A percentile compares a stretch with the other conserved stretches of the same genome.
Evolutionary conservation across 2,888 invertebrate species (phyloP).

Genomic region (Melanostoma mellinum): DNA sequence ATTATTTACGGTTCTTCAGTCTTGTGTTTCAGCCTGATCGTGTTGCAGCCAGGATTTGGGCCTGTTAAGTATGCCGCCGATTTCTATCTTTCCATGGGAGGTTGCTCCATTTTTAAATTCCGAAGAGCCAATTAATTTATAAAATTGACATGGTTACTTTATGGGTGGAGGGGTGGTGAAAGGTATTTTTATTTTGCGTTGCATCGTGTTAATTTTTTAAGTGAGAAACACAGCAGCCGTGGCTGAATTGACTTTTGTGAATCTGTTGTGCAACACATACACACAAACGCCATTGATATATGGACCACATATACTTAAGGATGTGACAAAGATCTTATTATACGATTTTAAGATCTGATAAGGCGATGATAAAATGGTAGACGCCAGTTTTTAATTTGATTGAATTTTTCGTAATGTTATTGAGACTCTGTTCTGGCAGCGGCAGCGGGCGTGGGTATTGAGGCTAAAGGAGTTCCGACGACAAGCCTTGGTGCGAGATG

Average conservation of each 20-base stretch:
- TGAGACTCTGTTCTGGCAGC: slow-evolving; percentile 45
- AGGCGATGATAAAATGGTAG: slow-evolving; percentile 82
- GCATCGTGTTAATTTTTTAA: slow-evolving; percentile 69
- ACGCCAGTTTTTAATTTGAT: slow-evolving; percentile 82
- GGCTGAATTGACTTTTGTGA: too few relatives aligned
- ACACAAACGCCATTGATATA: slow-evolving; percentile 77
- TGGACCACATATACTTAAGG: slow-evolving; percentile 81
- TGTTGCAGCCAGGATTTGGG: slow-evolving; percentile 53
- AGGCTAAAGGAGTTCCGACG: slow-evolving; percentile 65
- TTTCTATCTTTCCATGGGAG: slow-evolving; percentile 80
- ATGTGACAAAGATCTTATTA: slow-evolving; percentile 81
- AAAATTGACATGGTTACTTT: slow-evolving; percentile 79
- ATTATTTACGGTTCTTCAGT: slow-evolving; percentile 51
- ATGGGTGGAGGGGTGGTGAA: slow-evolving; percentile 54
- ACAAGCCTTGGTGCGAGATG: slow-evolving; percentile 66
- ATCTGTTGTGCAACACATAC: slow-evolving; percentile 77
- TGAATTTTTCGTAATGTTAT: slow-evolving; percentile 76
- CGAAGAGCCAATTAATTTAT: slow-evolving; percentile 81
- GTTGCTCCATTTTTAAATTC: slow-evolving; percentile 77
- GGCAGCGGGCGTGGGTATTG: slow-evolving; percentile 48
- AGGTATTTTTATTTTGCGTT: slow-evolving; percentile 77
- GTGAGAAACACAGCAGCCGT: slow-evolving; percentile 75
- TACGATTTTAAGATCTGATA: slow-evolving; percentile 81
- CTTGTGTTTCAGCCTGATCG: slow-evolving; percentile 42
- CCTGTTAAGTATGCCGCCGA: slow-evolving; percentile 77